phyloP scores from a whole-genome alignment of 2,797 vertebrate species.

The Peromyscus nudipes region DNA sequence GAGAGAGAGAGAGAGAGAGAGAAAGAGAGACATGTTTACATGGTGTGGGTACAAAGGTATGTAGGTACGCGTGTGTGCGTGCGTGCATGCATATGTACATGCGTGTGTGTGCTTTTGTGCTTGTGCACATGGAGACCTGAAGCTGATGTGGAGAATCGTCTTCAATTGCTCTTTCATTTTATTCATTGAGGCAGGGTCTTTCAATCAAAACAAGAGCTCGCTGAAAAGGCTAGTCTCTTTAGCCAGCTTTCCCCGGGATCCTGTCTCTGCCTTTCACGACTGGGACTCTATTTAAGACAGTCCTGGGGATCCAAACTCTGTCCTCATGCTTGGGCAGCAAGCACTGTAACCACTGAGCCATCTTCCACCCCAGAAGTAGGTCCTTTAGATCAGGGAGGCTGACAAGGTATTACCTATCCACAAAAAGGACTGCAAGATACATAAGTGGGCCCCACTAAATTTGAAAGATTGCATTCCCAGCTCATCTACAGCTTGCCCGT shows the following conservation, averaged over 20 bases:
- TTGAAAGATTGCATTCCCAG: neutral
- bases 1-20: neutral
- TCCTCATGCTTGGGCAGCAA: neutral
- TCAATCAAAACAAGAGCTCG: neutral
- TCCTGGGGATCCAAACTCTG: neutral
- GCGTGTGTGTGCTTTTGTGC: neutral
- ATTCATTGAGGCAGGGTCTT: neutral
- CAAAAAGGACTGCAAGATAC: neutral
- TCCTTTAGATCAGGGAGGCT: neutral
- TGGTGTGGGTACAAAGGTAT: neutral
- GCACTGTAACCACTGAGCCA: neutral
- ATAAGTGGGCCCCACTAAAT: neutral
- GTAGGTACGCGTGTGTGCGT: neutral
- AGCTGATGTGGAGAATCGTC: neutral
- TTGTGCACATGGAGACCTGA: neutral
- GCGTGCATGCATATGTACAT: too few species aligned
- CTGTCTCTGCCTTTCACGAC: neutral
- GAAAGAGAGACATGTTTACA: neutral
- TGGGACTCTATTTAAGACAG: neutral
- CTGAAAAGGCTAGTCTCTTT: neutral
- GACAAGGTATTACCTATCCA: neutral
- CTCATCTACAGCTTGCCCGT: neutral
- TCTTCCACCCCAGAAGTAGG: neutral
- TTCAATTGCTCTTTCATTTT: neutral
- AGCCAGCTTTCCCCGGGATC: neutral